Conservation (phyloP, 2,113 vertebrate genomes). For the Aegypius monachus region DNA sequence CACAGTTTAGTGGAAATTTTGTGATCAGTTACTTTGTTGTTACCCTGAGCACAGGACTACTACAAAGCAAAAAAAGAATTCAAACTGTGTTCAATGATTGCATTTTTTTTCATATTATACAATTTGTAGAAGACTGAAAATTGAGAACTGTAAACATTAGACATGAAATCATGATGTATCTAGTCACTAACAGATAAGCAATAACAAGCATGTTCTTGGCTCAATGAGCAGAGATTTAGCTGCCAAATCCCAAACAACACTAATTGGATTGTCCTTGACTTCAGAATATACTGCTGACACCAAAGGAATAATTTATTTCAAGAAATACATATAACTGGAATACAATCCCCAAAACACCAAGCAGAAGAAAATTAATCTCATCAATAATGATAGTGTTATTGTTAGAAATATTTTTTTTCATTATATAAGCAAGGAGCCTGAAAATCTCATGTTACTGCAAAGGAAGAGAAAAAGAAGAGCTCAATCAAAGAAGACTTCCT, state of each 20-base stretch:
- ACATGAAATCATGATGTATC: not conserved
- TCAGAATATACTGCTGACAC: constrained; percentile 8
- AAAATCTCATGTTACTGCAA: not conserved
- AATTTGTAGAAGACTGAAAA: not conserved
- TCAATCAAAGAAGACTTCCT: not conserved
- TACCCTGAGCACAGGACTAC: not conserved
- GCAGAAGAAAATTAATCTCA: not conserved
- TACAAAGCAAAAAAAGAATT: not conserved
- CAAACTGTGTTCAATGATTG: not conserved
- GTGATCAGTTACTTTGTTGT: not conserved
- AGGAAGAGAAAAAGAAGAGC: not conserved
- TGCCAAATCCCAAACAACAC: constrained; percentile 50
- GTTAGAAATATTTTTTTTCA: not conserved
- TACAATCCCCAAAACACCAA: not conserved
- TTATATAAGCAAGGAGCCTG: not conserved
- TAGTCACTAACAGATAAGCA: constrained; percentile 28
- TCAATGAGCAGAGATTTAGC: constrained; percentile 6
- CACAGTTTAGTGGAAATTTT: not conserved
- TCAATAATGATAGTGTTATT: not conserved
- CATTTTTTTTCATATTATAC: not conserved
- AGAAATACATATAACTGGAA: not conserved
- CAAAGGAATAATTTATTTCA: not conserved
- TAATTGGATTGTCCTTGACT: constrained; percentile 30
- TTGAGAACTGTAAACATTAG: not conserved
- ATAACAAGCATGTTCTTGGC: constrained; percentile 21